Evolutionary conservation across 1,140 invertebrate genomes (phyloP), one percentile per base, ranked within the genome.

Genomic region (Temnothorax curvispinosus): DNA sequence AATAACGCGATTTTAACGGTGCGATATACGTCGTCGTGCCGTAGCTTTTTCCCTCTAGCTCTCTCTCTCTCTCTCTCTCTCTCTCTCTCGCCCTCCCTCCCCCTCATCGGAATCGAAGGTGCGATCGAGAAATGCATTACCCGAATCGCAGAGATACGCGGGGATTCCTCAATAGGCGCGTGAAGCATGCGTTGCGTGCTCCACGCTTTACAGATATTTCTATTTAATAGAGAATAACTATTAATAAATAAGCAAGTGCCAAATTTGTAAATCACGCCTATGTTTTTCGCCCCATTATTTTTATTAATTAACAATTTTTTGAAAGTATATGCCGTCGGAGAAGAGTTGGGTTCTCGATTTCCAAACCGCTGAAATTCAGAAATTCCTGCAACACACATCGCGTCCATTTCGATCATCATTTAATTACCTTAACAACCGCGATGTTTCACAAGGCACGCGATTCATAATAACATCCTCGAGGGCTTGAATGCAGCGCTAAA

Each of bases 1-100:
- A 91, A 91, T 90, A 90, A 90, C 90, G 67, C 87, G 84, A 91
- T 91, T 90, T 88, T 81, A 47, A 50, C 60, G 72, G 32, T 35
- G 78, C 85, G 78, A 84, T 84, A 86, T 52, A 58, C 64, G 62
- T 38, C 38, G 15, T 81, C 21, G 60, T 69, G 38, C 38, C 21
- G 15, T 47, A 47, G 50, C 67, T 11, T 35, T 35, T 47, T 62
- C 41, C 44, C 41, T 38, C 47, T 27, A 3, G 2, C 11, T 52
- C 76, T 32, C 21, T 38, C 60, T 50, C 18, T 32, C 58, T 18
- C 41, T 47, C 9, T 21, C 32, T 21, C 21, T 50, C 4, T 7
- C 58, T 21, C 27, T 18, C 21, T n/a, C 9, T n/a, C 15, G 18
- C 15, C 0, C 41, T 2, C 21, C 15, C 35, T 15, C 8, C 35